A percentile compares a stretch with the other conserved stretches of the same genome.
Conservation (phyloP, 2,113 vertebrate genomes). For the Rhombomys opimus region DNA sequence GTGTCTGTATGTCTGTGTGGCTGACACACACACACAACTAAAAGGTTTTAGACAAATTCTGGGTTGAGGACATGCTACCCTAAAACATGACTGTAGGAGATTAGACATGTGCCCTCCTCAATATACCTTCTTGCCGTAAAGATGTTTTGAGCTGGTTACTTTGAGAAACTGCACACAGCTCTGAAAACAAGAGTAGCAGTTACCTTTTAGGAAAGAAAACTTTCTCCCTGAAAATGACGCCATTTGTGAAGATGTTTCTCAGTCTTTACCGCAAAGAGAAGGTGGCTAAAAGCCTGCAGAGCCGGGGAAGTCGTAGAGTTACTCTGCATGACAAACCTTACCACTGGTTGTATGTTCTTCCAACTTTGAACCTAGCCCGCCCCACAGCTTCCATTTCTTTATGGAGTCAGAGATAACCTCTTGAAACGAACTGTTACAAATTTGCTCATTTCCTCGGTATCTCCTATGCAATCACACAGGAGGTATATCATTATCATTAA, state of each 20-base stretch:
- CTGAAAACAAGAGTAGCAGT: background rate
- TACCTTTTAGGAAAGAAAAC: background rate
- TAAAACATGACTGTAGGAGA: background rate
- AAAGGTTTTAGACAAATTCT: conserved; percentile 16
- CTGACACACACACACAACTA: background rate
- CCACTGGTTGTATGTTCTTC: background rate
- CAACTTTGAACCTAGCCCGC: background rate
- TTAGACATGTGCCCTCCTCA: background rate
- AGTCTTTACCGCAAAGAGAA: background rate
- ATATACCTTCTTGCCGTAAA: background rate
- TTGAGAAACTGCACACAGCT: background rate
- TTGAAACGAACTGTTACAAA: background rate
- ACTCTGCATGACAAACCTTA: background rate
- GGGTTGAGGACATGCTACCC: background rate
- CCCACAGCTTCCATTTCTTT: background rate
- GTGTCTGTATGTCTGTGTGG: too few relatives aligned
- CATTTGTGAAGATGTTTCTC: background rate
- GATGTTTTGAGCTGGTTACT: background rate
- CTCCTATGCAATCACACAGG: background rate
- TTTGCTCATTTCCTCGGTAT: background rate
- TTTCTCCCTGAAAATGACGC: background rate
- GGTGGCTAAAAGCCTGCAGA: background rate
- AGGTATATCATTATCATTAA: background rate
- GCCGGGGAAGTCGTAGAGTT: background rate
- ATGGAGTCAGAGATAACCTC: background rate